phyloP scores from a whole-genome alignment of 1,140 invertebrate species.

The Yoshiicerus persimilis region DNA sequence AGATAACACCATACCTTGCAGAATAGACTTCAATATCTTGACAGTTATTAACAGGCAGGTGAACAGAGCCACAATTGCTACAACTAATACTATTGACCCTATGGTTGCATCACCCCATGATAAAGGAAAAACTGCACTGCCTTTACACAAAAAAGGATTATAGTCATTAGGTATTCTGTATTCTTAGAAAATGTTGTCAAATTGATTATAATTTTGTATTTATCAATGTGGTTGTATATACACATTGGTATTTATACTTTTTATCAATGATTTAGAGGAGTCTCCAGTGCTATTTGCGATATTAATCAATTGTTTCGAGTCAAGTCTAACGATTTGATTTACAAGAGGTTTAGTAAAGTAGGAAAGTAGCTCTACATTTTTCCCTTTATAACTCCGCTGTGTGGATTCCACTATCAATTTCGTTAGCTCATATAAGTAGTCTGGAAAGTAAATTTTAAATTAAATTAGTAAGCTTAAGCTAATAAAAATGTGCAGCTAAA shows the following conservation, averaged over 20 bases:
- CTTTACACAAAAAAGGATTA: background rate
- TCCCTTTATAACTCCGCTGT: background rate
- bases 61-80: background rate
- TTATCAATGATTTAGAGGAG: background rate
- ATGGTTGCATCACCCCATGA: background rate
- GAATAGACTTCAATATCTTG: background rate
- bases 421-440: background rate
- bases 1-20: background rate
- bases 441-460: background rate
- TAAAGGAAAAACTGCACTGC: background rate
- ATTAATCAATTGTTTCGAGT: background rate
- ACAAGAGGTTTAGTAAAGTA: background rate
- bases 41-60: background rate
- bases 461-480: no score
- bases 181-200: no score
- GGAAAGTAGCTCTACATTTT: background rate
- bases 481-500: no score
- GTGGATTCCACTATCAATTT: background rate
- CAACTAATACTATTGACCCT: background rate
- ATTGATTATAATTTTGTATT: no score
- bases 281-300: background rate
- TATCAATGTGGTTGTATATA: no score
- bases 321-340: background rate
- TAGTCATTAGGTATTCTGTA: background rate
- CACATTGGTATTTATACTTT: background rate